Evolutionary conservation across 1,140 invertebrate species (phyloP), one percentile per base, ranked within the genome.

Genomic region (Drosophila tropicalis): DNA sequence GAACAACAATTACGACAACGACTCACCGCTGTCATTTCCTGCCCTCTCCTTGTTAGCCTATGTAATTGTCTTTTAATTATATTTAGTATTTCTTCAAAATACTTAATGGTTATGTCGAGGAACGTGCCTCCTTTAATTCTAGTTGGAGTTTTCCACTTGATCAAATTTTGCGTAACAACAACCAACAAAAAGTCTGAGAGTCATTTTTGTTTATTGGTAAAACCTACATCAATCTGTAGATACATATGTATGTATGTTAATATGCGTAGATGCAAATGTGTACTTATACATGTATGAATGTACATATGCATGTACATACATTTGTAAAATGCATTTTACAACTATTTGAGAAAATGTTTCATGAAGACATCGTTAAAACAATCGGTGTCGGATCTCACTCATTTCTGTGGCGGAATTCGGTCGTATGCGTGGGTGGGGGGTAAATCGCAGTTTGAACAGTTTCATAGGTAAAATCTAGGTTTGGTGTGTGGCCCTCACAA

Each of bases 161-260:
- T 58, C 54, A 76, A 76, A 76, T 76, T 76, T 76, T 76, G 73
- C 73, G 72, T 76, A 76, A 76, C 73, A 60, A 39, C 19, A 76
- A 69, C 64, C 41, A 76, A 76, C 60, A 66, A 64, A 76, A 76
- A 76, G 68, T 76, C 60, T 68, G 73, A 69, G 61, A 25, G 64
- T 36, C 58, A 58, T 40, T 58, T 58, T 54, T 29, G 29, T 41
- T 41, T 44, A 47, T 44, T 63, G 36, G 36, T 40, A 36, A 17
- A 10, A 51, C 44, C 17, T 51, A 51, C 29, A 19, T 61, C 19
- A 12, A 61, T 61, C 10, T 36, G n/a, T 41, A 39, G 17, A 19
- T 61, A 25, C 51, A 61, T 41, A 39, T 39, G 36, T 13, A 36
- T 9, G 7, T 36, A 36, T 36, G 34, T 29, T 29, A 3, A 29